Base-by-base conservation (phyloP, 2,888 invertebrate genomes). In the Amphipoea oculea region DNA sequence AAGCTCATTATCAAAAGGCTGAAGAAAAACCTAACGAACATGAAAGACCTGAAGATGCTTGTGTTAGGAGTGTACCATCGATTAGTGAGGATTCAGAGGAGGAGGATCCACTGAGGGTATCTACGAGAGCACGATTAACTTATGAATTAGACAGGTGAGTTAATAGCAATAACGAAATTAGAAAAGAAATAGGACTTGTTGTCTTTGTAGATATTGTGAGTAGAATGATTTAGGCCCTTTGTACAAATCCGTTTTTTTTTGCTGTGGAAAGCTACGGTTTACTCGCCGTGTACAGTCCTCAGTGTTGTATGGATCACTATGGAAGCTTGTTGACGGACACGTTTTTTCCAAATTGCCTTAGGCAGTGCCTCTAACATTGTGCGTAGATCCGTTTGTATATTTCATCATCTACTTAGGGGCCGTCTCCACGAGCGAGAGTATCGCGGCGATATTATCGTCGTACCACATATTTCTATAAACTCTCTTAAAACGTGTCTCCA, bases 131-230 rank as follows among this genome's bases (percentile, higher is more conserved):
- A 48, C 79, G 83, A 68, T 79, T 76, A 36, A 78, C 86, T 45
- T 86, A 86, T 57, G 88, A 86, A 72, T n/a, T 88, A 40, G 88
- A 86, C 79, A 86, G 86, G 86, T 86, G 57, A 4, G 73, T 80
- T 2, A 6, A 63, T 62, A 71, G 17, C 11, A 60, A 14, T 17
- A 51, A 23, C 6, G 1, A 42, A 17, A 54, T 20, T 42, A 51
- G 4, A 29, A 29, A 29, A 29, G 29, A 29, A 29, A 29, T 29
- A 29, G 29, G 29, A 29, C 29, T 29, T 29, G 1, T 29, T 29
- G 29, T 29, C 29, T 29, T 29, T 29, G 29, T 29, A 29, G 29
- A 29, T 29, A 29, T 29, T 29, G 29, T 60, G 36, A 23, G 20
- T 9, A 7, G 51, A 36, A 51, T 23, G 0, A 51, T 48, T 29